Base-by-base conservation (phyloP, 2,888 invertebrate genomes). In the Smittia sp. region DNA sequence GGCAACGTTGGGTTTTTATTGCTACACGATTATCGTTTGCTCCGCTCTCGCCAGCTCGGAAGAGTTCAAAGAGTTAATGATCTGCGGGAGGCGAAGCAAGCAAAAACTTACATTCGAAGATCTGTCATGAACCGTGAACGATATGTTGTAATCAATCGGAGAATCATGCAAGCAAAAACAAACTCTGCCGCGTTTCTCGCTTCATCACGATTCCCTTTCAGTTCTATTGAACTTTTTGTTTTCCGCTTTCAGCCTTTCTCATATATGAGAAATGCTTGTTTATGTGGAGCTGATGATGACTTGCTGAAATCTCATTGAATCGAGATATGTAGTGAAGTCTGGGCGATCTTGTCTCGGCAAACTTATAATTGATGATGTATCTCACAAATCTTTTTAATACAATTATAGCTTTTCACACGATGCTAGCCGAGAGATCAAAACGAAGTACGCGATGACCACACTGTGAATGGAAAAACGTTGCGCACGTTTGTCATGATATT, bases 211-310 rank as follows among this genome's bases (percentile, higher is more conserved):
- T 58, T 58, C 9, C 22, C n/a, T 58, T 58, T 22, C 20, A 15
- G 4, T 52, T 52, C 7, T 52, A 4, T 52, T 52, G 52, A n/a
- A n/a, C 6, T 38, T 4, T 52, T 58, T 58, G 18, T 9, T 18
- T 58, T 58, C 58, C 58, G n/a, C n/a, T 58, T 22, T 9, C 58
- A 58, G 22, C 18, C 58, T 58, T 58, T 58, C 58, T 13, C 58
- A 58, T 58, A 58, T 52, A n/a, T n/a, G n/a, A n/a, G n/a, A n/a
- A n/a, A n/a, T 32, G 58, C 32, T 32, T 46, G 46, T 46, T 46
- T 46, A 46, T 46, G 15, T 46, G 11, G 46, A 46, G 46, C 46
- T 18, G 22, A 58, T 22, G 58, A 58, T 58, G 58, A 58, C 58
- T 58, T 7, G 22, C 58, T 58, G 58, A 18, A 13, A 13, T 18